phyloP scores from a whole-genome alignment of 2,113 vertebrate species.

The Zingel zingel region DNA sequence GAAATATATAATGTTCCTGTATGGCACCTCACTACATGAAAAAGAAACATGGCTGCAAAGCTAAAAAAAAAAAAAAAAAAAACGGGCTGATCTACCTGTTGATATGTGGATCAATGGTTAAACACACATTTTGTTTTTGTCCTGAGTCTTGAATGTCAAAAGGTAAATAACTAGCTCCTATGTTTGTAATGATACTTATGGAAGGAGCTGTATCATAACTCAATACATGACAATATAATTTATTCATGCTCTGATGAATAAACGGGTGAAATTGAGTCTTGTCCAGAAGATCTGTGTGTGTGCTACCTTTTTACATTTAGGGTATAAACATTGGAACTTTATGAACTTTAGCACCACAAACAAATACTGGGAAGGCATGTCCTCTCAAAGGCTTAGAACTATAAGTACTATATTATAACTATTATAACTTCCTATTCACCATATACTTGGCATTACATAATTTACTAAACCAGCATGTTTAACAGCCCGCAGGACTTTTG shows the following conservation, averaged over 20 bases:
- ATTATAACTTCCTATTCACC: neutral
- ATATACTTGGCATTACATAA: neutral
- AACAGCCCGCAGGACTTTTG: neutral
- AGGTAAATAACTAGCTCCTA: neutral
- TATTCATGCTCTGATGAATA: too few relatives aligned
- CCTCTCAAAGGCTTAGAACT: too few relatives aligned
- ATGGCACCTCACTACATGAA: neutral
- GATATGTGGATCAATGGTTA: neutral
- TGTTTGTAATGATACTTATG: neutral
- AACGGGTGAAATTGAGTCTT: too few relatives aligned
- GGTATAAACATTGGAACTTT: too few relatives aligned
- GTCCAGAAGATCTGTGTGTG: too few relatives aligned
- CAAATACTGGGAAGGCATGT: too few relatives aligned
- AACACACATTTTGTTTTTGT: neutral
- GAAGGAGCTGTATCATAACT: neutral
- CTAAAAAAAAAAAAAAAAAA: neutral
- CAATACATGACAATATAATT: neutral
- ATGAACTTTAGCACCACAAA: too few relatives aligned
- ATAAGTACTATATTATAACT: too few relatives aligned
- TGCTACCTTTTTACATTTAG: too few relatives aligned
- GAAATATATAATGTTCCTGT: neutral
- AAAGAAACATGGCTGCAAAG: neutral
- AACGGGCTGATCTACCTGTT: neutral
- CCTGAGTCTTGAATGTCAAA: neutral
- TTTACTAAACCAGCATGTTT: neutral